Evolutionary conservation across 2,888 invertebrate genomes (phyloP), one percentile per base, ranked within the genome.

Genomic region (Agapostemon virescens): DNA sequence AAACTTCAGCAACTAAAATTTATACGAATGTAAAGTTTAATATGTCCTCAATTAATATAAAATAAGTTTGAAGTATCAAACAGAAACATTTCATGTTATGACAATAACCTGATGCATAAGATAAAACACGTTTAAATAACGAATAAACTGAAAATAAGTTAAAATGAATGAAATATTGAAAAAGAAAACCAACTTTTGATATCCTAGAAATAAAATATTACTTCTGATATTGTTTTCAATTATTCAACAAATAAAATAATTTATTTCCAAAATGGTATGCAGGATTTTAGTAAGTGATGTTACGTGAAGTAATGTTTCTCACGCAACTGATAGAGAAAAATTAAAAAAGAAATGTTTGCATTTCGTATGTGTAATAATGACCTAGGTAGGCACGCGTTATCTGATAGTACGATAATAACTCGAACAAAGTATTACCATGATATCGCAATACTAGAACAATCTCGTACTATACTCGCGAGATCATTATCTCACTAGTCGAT

Each of bases 351-450:
- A 23, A 52, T 52, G 52, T 52, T 52, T 17, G 58, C 30, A 58
- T 23, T 13, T 23, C 52, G 5, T 26, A 63, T 40, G 9, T 45
- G 20, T 9, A 72, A 74, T 64, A 33, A 67, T 42, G 33, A 30
- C 63, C 45, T 71, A 77, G 63, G 33, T 45, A 70, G 68, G 64
- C 73, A 30, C 71, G 64, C 74, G 69, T 77, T 74, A 69, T 78
- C 81, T 73, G 83, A 79, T 84, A 81, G 76, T 36, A 30, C 69
- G 45, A 82, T 81, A 85, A 75, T 72, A 63, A 52, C 9, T 67
- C 42, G 52, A 79, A 84, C 40, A 78, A 69, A 69, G 69, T 75
- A 76, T 55, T 77, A 69, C 67, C 66, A 69, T 55, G 55, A 74
- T 80, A 64, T 74, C 68, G 69, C 72, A 67, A 69, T 52, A 33